Conservation (phyloP, 2,113 vertebrate species). For the Eublepharis macularius region DNA sequence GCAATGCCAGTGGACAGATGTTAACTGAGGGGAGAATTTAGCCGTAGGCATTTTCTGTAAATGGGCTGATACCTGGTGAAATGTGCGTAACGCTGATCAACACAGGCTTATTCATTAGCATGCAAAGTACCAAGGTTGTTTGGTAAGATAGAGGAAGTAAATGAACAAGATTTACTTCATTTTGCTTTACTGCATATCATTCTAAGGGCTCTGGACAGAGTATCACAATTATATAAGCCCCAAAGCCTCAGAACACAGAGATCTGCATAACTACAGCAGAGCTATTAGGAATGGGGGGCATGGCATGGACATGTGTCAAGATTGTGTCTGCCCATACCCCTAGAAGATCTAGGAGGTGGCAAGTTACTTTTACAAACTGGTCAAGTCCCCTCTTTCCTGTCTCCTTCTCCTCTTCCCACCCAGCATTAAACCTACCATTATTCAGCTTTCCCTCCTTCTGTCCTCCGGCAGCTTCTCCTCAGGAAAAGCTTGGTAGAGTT, state of each 20-base stretch:
- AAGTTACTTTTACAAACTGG: neutral
- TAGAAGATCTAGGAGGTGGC: neutral
- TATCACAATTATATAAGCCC: neutral
- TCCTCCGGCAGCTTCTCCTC: no score
- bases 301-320: neutral
- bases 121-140: constrained; percentile 31
- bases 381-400: no score
- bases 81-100: constrained; percentile 42
- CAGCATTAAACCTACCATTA: no score
- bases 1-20: constrained; percentile 64
- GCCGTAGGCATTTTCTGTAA: constrained; percentile 58
- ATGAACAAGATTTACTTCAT: neutral
- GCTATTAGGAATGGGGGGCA: no score
- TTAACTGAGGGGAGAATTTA: constrained; percentile 68
- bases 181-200: neutral
- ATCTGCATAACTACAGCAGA: neutral
- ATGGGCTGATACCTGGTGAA: constrained; percentile 51
- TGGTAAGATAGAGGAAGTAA: neutral
- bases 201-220: neutral
- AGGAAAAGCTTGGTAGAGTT: no score
- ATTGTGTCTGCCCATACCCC: neutral
- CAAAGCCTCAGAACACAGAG: neutral
- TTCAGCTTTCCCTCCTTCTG: no score
- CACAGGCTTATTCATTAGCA: constrained; percentile 49
- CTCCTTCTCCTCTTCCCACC: no score